Evolutionary conservation across 2,797 vertebrate species (phyloP).

Genomic region (Enteromius mattozi): DNA sequence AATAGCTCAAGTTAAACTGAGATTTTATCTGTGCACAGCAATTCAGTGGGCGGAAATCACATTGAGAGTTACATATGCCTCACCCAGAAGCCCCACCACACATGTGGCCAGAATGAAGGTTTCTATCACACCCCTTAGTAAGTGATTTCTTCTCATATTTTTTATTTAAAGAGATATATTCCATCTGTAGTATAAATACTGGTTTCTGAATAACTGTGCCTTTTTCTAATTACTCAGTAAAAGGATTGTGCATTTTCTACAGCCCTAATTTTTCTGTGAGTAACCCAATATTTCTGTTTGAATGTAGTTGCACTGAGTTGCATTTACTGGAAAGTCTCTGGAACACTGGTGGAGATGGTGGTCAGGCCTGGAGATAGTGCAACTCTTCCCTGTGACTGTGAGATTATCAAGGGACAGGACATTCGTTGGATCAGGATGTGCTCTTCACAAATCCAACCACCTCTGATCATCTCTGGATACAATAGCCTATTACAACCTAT

Average conservation of each 20-base stretch:
- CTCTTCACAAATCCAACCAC: conserved; percentile 21
- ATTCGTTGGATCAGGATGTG: conserved; percentile 34
- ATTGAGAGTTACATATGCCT: background rate
- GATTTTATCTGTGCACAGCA: background rate
- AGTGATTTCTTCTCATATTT: conserved; percentile 17
- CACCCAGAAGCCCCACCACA: conserved; percentile 11
- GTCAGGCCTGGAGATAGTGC: conserved; percentile 40
- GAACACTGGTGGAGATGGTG: background rate
- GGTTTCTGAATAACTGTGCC: background rate
- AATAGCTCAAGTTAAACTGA: background rate
- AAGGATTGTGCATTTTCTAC: background rate
- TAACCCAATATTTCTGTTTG: background rate
- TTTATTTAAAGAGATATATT: background rate
- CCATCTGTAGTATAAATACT: background rate
- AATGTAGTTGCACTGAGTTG: conserved; percentile 1
- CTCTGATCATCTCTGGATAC: conserved; percentile 3
- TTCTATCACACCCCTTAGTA: background rate
- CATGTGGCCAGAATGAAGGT: conserved; percentile 28
- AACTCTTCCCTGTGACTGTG: conserved; percentile 24
- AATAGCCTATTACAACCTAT: background rate
- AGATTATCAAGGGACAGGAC: background rate
- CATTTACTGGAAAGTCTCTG: conserved; percentile 11
- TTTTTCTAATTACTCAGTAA: background rate
- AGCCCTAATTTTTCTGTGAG: background rate
- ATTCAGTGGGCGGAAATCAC: background rate